Base-by-base conservation (phyloP, 2,888 invertebrate species). In the Horisme vitalbata region DNA sequence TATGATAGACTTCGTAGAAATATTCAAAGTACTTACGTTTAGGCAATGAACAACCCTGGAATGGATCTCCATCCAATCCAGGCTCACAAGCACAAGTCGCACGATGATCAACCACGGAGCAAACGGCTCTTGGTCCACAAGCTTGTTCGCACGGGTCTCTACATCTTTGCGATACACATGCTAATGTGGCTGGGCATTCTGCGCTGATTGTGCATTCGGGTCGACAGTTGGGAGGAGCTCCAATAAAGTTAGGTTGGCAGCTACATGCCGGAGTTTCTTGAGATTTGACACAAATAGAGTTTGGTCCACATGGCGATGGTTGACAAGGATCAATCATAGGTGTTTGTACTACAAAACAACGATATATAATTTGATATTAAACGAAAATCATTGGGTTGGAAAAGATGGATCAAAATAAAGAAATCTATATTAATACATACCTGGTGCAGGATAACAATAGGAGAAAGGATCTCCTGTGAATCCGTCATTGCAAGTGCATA, bases 381-480 rank as follows among this genome's bases (percentile, higher is more conserved):
- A 15, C 1, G n/a, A 9, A 11, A 14, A 6, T 32, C 9, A 26
- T 14, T 10, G 20, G 7, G 8, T 2, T 6, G 12, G 6, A 11
- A n/a, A 30, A 14, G 3, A 8, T 3, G 14, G 8, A 6, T 13
- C 14, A 30, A 30, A 18, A 18, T 5, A 18, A 18, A 18, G 1
- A 18, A 18, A 18, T 5, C 6, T 18, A 18, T 18, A 18, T 5
- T 18, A 18, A 15, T 13, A 18, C 30, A 77, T 85, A 93, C 93
- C 91, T 78, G 92, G 91, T 59, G 86, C 70, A 7, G 83, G 81
- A 61, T 91, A 86, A 64, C 94, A 94, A 62, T 92, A 91, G 3
- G 91, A 88, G 70, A 95, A 94, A 7, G 95, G 94, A 88, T 95
- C 94, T 15, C 95, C 95, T 52, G 92, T 92, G 52, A 90, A 93